These are phyloP conservation scores for Pinctada fucata DNA, from an alignment of 2,888 invertebrate genomes.

Conservation along the genomic window DNA sequence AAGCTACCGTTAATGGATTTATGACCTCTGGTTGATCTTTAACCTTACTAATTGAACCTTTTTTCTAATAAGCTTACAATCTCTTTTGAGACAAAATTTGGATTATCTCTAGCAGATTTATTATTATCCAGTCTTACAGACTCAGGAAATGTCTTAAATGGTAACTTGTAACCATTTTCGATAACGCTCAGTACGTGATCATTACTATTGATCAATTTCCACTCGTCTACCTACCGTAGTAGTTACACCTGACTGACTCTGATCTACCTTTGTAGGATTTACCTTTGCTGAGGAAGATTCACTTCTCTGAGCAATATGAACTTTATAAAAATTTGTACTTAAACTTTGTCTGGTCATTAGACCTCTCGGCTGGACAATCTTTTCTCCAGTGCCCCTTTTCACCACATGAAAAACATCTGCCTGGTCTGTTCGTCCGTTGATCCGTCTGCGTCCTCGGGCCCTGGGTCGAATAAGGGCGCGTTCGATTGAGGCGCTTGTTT, in stretches of 20 bases:
- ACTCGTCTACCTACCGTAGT: conserved; percentile 17
- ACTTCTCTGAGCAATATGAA: no score
- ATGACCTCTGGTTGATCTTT: conserved; percentile 31
- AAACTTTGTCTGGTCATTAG: conserved; percentile 35
- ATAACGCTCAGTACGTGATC: conserved; percentile 33
- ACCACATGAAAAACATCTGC: no score
- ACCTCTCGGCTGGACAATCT: conserved; percentile 25
- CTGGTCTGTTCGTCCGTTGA: no score
- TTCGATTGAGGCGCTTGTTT: no score
- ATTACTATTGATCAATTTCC: conserved; percentile 18
- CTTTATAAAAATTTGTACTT: no score
- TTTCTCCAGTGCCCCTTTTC: conserved; percentile 37
- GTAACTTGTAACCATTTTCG: conserved; percentile 33
- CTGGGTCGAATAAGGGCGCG: no score
- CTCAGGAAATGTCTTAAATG: conserved; percentile 33
- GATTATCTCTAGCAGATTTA: conserved; percentile 36
- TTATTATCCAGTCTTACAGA: conserved; percentile 3
- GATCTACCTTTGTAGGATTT: not conserved
- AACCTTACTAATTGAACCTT: conserved; percentile 34
- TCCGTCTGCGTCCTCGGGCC: no score
- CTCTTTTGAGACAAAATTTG: conserved; percentile 36
- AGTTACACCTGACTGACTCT: not conserved
- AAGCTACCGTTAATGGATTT: conserved; percentile 42
- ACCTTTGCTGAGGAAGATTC: not conserved
- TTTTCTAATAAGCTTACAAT: conserved; percentile 30